Evolutionary conservation across 1,140 invertebrate genomes (phyloP).

Genomic region (Trichoplusia ni): DNA sequence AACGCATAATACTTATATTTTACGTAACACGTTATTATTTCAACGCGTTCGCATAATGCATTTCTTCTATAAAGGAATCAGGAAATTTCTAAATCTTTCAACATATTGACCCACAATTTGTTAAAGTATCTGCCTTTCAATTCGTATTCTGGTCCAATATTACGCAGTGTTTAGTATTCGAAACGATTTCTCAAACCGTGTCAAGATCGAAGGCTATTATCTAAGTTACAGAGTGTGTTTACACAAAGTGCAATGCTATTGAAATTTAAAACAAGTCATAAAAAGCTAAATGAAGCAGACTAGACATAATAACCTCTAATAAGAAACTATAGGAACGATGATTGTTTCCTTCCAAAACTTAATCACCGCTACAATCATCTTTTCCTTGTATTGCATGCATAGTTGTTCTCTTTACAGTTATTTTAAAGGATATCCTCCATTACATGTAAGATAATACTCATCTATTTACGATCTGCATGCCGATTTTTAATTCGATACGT

Average conservation of each 20-base stretch:
- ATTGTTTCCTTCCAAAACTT: slow-evolving; percentile 45
- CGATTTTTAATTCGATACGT: not conserved
- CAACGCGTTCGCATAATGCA: not conserved
- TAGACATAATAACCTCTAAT: slow-evolving; percentile 37
- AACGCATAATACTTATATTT: not conserved
- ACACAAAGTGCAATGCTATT: slow-evolving; percentile 47
- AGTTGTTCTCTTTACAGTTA: slow-evolving; percentile 2
- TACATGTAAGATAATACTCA: slow-evolving; percentile 21
- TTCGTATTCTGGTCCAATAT: slow-evolving; percentile 59
- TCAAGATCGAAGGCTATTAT: slow-evolving; percentile 76
- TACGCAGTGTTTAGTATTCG: slow-evolving; percentile 69
- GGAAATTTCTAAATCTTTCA: slow-evolving; percentile 26
- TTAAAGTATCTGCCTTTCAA: slow-evolving; percentile 48
- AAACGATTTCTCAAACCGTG: slow-evolving; percentile 68
- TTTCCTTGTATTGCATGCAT: slow-evolving; percentile 39
- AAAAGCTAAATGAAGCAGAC: slow-evolving; percentile 43
- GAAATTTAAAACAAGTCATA: slow-evolving; percentile 54
- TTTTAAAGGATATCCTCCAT: slow-evolving; percentile 26
- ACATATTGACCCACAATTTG: slow-evolving; percentile 38
- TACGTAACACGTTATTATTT: not conserved
- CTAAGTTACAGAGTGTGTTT: slow-evolving; percentile 58
- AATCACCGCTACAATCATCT: slow-evolving; percentile 37
- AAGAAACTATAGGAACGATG: slow-evolving; percentile 37
- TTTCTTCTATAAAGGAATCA: not conserved
- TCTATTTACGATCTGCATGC: slow-evolving; percentile 14